Percentiles rank a stretch among this genome's conserved stretches.
Conservation (phyloP, 2,113 vertebrate species). For the Centropristis striata region DNA sequence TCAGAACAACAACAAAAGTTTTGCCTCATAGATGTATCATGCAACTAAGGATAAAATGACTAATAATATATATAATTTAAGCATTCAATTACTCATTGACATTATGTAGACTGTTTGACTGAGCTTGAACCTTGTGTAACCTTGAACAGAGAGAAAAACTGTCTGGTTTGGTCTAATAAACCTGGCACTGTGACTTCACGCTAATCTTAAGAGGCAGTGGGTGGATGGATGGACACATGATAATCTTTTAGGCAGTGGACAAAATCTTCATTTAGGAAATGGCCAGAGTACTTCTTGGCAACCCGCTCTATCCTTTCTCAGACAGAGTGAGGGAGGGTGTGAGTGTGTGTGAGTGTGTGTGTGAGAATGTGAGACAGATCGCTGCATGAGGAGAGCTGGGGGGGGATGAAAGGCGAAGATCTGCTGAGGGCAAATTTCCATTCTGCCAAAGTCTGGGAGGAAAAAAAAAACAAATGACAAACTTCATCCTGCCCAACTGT, state of each 20-base stretch:
- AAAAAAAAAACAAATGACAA: slow-evolving; percentile 81
- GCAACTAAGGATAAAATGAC: neutral
- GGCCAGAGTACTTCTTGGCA: slow-evolving; percentile 59
- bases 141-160: neutral
- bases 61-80: too few relatives aligned
- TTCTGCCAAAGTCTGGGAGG: slow-evolving; percentile 88
- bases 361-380: slow-evolving; percentile 30
- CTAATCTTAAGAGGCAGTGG: slow-evolving; percentile 50
- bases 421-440: slow-evolving; percentile 77
- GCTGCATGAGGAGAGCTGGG: slow-evolving; percentile 9
- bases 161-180: slow-evolving; percentile 31
- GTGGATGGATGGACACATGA: slow-evolving; percentile 37
- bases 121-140: neutral
- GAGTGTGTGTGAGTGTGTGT: slow-evolving; percentile 18
- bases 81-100: too few relatives aligned
- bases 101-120: neutral
- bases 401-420: slow-evolving; percentile 32
- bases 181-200: slow-evolving; percentile 14
- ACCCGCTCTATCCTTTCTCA: slow-evolving; percentile 47
- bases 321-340: slow-evolving; percentile 20
- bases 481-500: slow-evolving; percentile 40
- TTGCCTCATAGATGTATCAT: neutral
- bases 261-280: slow-evolving; percentile 69
- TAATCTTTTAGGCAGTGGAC: slow-evolving; percentile 56
- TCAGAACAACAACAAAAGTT: neutral